Evolutionary conservation across 2,797 vertebrate species (phyloP).

Genomic region (Arnoldichthys spilopterus): DNA sequence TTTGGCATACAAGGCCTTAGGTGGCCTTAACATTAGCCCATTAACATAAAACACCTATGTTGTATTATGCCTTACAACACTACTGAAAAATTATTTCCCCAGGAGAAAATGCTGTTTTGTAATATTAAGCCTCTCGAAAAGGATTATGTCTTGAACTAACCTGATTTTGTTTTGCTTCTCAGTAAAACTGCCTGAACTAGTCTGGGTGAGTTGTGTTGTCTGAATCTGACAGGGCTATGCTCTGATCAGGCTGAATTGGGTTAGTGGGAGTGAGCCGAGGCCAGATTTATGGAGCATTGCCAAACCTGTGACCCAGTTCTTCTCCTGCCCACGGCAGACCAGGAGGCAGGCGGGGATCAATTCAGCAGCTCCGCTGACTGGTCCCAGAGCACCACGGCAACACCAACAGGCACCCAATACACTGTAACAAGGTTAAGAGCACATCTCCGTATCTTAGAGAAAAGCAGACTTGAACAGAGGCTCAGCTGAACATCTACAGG

Average conservation of each 20-base stretch:
- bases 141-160: slow-evolving; percentile 3
- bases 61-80: not conserved
- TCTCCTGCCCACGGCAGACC: slow-evolving; percentile 1
- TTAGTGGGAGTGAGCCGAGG: slow-evolving; percentile 24
- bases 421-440: slow-evolving; percentile 1
- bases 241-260: slow-evolving; percentile 19
- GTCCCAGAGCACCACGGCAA: slow-evolving; percentile 27
- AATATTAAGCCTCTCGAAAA: not conserved
- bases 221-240: not conserved
- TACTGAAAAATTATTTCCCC: not conserved
- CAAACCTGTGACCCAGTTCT: slow-evolving; percentile 52
- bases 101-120: not conserved
- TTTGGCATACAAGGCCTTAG: not conserved
- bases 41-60: no score
- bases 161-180: slow-evolving; percentile 4
- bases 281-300: slow-evolving; percentile 26
- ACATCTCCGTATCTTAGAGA: not conserved
- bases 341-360: slow-evolving; percentile 26
- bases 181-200: not conserved
- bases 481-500: not conserved
- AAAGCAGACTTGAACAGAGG: not conserved
- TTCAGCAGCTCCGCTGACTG: slow-evolving; percentile 30
- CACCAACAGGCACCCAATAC: slow-evolving; percentile 21
- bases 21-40: no score
- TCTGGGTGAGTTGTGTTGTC: not conserved